phyloP scores from a whole-genome alignment of 2,888 invertebrate species.

The Diploptera punctata region DNA sequence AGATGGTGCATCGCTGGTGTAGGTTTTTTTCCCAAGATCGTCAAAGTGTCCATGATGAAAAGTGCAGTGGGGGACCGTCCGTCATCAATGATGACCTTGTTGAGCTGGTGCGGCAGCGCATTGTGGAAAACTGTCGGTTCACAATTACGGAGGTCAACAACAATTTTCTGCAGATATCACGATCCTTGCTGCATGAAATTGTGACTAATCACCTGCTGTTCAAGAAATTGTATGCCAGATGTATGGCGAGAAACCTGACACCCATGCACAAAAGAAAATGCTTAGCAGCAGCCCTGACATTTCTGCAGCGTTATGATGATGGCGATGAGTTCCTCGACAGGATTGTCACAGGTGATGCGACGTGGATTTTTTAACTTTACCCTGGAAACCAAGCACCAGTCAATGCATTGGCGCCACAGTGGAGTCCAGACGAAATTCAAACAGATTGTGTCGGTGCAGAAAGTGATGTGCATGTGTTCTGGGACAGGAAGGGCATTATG shows the following conservation, averaged over 20 bases:
- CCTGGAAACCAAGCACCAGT: too few species aligned
- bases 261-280: not conserved
- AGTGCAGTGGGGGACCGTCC: not conserved
- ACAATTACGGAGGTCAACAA: not conserved
- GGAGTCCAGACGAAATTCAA: too few species aligned
- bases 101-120: not conserved
- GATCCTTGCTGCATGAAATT: not conserved
- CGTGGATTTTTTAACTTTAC: not conserved
- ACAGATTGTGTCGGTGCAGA: too few species aligned
- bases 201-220: too few species aligned
- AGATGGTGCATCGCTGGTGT: too few species aligned
- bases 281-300: not conserved
- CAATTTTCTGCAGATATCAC: not conserved
- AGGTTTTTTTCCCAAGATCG: too few species aligned
- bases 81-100: not conserved
- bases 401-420: too few species aligned
- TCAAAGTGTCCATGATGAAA: not conserved
- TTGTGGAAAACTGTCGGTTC: not conserved
- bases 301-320: not conserved
- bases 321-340: not conserved
- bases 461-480: too few species aligned
- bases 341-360: not conserved
- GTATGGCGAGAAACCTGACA: not conserved
- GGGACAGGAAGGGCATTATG: too few species aligned
- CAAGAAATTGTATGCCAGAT: too few species aligned